A percentile compares a stretch with the other conserved stretches of the same genome.
Conservation (phyloP, 2,113 vertebrate species). For the Geococcyx californianus region DNA sequence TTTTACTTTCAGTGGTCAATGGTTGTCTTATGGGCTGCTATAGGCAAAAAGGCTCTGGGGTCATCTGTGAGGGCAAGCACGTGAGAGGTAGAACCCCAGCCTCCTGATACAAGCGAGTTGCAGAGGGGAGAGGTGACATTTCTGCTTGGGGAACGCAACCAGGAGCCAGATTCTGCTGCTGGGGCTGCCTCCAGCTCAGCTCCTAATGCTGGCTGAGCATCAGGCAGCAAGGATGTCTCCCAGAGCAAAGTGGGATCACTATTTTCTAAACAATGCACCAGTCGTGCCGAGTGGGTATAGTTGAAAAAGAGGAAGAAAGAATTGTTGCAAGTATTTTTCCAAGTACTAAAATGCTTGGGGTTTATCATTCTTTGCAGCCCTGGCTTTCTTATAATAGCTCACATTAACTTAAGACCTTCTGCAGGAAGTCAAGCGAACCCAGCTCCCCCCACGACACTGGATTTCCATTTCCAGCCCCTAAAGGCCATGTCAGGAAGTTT, state of each 20-base stretch:
- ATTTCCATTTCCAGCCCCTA: neutral
- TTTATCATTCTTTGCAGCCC: neutral
- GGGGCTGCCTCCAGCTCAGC: neutral
- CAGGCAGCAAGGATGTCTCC: accelerated
- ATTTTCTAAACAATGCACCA: neutral
- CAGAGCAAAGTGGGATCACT: accelerated
- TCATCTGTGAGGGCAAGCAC: neutral
- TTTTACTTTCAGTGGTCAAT: neutral
- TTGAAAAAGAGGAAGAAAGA: neutral
- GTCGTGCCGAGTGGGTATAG: neutral
- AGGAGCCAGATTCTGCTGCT: neutral
- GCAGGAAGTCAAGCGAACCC: neutral
- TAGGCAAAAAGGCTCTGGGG: neutral
- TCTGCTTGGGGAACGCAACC: neutral
- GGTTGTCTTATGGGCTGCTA: neutral
- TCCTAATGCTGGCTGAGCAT: neutral
- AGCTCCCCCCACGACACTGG: neutral
- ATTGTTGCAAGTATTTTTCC: neutral
- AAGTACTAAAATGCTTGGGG: neutral
- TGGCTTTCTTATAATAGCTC: neutral
- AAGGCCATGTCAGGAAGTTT: accelerated
- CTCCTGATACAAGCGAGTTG: accelerated
- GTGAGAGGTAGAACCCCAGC: neutral
- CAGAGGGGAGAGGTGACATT: neutral
- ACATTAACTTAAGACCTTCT: neutral